Conservation (phyloP, 2,113 vertebrate species). For the Neotragus pygmaeus region DNA sequence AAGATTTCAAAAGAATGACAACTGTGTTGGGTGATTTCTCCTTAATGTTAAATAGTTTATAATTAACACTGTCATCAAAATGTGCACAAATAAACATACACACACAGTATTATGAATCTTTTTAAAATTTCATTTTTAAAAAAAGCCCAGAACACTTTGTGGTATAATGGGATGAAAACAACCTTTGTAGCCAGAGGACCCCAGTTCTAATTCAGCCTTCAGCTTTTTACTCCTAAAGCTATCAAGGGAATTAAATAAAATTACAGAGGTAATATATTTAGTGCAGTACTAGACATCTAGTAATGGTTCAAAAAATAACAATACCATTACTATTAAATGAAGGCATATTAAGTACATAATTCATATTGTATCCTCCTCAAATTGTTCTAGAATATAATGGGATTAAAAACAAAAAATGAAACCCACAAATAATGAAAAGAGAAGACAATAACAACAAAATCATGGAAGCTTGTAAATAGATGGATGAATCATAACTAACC, state of each 20-base stretch:
- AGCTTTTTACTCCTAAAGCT: not conserved
- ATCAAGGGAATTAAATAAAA: not conserved
- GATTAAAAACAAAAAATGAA: constrained; percentile 8
- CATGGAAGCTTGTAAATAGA: not conserved
- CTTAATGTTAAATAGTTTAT: not conserved
- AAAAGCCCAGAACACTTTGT: not conserved
- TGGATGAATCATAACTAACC: not conserved
- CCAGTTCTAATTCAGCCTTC: not conserved
- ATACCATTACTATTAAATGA: not conserved
- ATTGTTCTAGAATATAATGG: not conserved
- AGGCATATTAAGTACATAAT: not conserved
- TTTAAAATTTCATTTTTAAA: not conserved
- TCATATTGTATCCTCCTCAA: not conserved
- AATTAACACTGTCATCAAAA: not conserved
- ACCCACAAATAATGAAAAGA: not conserved
- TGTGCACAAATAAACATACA: not conserved
- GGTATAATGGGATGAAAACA: not conserved
- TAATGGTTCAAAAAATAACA: not conserved
- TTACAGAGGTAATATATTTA: not conserved
- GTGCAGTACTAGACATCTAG: not conserved
- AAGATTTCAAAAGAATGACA: not conserved
- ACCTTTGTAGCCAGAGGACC: not conserved
- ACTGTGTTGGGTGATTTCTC: not conserved
- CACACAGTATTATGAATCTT: not conserved
- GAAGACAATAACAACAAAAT: not conserved